These are phyloP conservation scores for Tyrannus savana DNA, from an alignment of 2,113 vertebrate species.

Conservation along the genomic window DNA sequence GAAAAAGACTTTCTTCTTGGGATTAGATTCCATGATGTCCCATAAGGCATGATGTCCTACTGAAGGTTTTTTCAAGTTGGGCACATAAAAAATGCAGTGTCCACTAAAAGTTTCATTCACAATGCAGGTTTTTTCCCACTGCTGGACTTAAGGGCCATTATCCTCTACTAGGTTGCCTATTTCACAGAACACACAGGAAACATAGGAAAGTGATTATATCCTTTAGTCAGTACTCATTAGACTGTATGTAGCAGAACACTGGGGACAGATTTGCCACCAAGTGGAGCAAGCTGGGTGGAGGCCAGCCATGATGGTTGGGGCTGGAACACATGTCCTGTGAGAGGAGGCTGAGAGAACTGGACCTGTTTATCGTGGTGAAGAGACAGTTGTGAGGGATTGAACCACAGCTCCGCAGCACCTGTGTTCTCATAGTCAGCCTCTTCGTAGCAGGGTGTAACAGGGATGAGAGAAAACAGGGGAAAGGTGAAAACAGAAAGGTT, in stretches of 20 bases:
- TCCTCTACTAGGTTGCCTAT: background rate
- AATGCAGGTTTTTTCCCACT: background rate
- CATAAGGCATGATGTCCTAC: background rate
- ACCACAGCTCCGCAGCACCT: background rate
- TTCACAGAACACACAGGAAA: background rate
- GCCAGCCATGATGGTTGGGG: background rate
- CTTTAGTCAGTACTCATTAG: background rate
- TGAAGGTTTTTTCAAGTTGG: background rate
- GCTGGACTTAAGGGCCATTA: background rate
- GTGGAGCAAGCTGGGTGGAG: background rate
- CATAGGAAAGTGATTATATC: background rate
- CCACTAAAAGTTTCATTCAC: background rate
- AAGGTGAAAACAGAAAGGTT: background rate
- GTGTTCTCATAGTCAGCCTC: background rate
- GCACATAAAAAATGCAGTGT: fast-evolving
- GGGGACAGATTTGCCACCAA: background rate
- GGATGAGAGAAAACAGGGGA: background rate
- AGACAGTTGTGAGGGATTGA: background rate
- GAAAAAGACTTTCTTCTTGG: background rate
- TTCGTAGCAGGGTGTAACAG: background rate
- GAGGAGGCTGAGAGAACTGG: background rate
- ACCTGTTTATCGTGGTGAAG: background rate
- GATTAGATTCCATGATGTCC: background rate
- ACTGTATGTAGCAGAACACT: fast-evolving
- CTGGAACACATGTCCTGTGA: background rate